Evolutionary conservation across 2,888 invertebrate genomes (phyloP), one percentile per base, ranked within the genome.

Genomic region (Agonum fuliginosum): DNA sequence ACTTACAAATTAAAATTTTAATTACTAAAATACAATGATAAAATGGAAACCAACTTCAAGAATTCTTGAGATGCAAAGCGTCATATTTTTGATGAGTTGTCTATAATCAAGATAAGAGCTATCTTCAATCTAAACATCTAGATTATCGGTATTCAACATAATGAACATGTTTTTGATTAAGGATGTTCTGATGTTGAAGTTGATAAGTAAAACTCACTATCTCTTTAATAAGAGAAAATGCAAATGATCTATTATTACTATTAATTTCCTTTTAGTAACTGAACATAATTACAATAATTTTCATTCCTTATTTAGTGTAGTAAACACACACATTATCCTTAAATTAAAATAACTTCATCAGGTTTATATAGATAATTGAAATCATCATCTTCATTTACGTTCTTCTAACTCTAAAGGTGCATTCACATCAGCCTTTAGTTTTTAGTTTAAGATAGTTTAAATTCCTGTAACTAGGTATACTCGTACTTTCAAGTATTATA

Each of bases 271-370:
- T 43, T 54, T 1, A 12, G n/a, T 54, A 3, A 54, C 24, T 54
- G 24, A 54, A 54, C 12, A 54, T 54, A n/a, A 54, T 54, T n/a
- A 54, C 27, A 54, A 24, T 54, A 54, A 54, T 54, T 24, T 37
- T 37, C n/a, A n/a, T n/a, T n/a, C n/a, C 30, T 1, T 6, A 46
- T 14, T 46, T 46, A 37, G 3, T 37, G 3, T 37, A 37, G 10
- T 37, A 37, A 37, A n/a, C 37, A 12, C 37, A 37, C 37, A 0
- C 37, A 3, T 37, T 37, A 1, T 6, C 12, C 14, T 46, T 46
- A 17, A 3, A 46, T 14, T 17, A n/a, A n/a, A n/a, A n/a, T n/a
- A n/a, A n/a, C n/a, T 17, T 17, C 46, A 46, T 17, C 46, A 46
- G 12, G 5, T n/a, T n/a, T n/a, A n/a, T n/a, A 46, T 2, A 10